These are phyloP conservation scores for Rhinichthys osculus DNA, from an alignment of 2,797 vertebrate species.

Conservation along the genomic window DNA sequence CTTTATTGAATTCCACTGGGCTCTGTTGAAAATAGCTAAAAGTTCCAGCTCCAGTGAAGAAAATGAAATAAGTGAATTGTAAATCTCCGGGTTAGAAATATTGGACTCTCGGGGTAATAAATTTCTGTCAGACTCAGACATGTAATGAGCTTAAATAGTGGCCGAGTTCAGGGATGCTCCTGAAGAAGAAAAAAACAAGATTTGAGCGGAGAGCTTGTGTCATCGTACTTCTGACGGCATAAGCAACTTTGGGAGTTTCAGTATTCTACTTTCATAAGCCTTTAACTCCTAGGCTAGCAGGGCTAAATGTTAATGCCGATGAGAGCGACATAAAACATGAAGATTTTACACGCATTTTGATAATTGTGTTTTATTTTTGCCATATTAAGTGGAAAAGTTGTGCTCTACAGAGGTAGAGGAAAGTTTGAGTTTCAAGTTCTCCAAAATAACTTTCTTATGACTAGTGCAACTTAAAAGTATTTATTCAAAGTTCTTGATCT, in stretches of 20 bases:
- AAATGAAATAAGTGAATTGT: slow-evolving; percentile 71
- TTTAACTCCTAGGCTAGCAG: slow-evolving; percentile 70
- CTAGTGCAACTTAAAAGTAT: neutral
- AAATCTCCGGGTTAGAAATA: slow-evolving; percentile 69
- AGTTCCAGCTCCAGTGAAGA: slow-evolving; percentile 67
- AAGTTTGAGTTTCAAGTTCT: slow-evolving; percentile 24
- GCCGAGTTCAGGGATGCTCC: slow-evolving; percentile 59
- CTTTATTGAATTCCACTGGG: slow-evolving; percentile 75
- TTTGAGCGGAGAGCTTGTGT: slow-evolving; percentile 56
- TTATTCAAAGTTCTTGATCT: neutral
- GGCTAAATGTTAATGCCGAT: slow-evolving; percentile 58
- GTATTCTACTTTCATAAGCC: slow-evolving; percentile 71
- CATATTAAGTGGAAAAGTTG: slow-evolving; percentile 31
- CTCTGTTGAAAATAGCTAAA: slow-evolving; percentile 56
- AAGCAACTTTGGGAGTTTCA: slow-evolving; percentile 70
- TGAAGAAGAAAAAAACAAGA: slow-evolving; percentile 23
- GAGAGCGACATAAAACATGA: slow-evolving; percentile 65
- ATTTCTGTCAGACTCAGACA: slow-evolving; percentile 74
- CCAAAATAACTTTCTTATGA: neutral
- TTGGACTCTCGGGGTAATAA: slow-evolving; percentile 72
- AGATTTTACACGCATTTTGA: slow-evolving; percentile 57
- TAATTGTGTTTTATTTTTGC: slow-evolving; percentile 42
- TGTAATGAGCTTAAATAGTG: slow-evolving; percentile 80
- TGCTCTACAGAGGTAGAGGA: slow-evolving; percentile 14
- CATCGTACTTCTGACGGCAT: slow-evolving; percentile 64